A percentile compares a stretch with the other conserved stretches of the same genome.
phyloP scores from a whole-genome alignment of 2,888 invertebrate species.

The Ferdinandea cuprea region DNA sequence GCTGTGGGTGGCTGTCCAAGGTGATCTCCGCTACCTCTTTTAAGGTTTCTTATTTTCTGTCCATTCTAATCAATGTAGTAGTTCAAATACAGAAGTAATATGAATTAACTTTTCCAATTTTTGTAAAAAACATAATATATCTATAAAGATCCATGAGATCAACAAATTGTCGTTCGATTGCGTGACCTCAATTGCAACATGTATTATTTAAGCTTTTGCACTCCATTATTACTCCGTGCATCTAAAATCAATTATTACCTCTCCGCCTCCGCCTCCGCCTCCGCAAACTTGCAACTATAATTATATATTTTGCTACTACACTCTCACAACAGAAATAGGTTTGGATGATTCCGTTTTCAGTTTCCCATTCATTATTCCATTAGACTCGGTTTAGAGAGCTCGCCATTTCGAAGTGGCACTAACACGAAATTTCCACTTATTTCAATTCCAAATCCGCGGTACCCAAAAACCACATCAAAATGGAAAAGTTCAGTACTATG shows the following conservation, averaged over 20 bases:
- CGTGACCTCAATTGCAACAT: constrained; percentile 4
- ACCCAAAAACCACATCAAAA: background rate
- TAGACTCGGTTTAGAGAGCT: constrained; percentile 17
- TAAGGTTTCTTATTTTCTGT: too few relatives aligned
- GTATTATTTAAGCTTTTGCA: background rate
- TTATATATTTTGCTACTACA: too few relatives aligned
- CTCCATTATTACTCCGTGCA: background rate
- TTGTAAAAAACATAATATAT: too few relatives aligned
- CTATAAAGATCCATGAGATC: background rate
- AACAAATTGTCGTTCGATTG: background rate
- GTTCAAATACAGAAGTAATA: too few relatives aligned
- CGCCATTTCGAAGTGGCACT: constrained; percentile 12
- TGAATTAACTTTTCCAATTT: too few relatives aligned
- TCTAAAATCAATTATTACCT: constrained; percentile 21
- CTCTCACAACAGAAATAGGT: background rate
- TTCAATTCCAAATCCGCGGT: background rate
- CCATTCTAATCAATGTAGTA: too few relatives aligned
- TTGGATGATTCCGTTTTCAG: constrained; percentile 29
- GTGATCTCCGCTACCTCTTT: too few relatives aligned
- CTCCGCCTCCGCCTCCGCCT: background rate
- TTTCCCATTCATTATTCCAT: constrained; percentile 27
- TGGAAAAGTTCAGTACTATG: constrained; percentile 21
- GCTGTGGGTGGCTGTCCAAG: too few relatives aligned
- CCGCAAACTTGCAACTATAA: too few relatives aligned
- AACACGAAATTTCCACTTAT: background rate